phyloP scores from a whole-genome alignment of 2,113 vertebrate genomes.

The Motacilla alba region DNA sequence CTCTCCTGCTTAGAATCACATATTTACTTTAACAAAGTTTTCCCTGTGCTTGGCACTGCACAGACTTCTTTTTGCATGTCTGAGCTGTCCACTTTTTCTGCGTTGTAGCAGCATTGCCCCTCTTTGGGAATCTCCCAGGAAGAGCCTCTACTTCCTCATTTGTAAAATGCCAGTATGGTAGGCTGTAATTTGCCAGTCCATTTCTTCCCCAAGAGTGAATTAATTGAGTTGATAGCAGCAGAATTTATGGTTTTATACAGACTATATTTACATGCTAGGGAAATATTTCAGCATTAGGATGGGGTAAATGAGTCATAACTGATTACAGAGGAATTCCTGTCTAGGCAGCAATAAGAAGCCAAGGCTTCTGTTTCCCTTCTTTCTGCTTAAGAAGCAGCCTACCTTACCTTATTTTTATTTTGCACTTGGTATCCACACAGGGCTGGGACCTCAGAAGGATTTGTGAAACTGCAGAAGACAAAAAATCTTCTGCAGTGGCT shows the following conservation, averaged over 20 bases:
- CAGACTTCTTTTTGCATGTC: not conserved
- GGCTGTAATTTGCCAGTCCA: not conserved
- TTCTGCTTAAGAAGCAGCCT: not conserved
- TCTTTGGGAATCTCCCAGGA: not conserved
- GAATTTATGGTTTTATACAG: not conserved
- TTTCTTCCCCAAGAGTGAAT: not conserved
- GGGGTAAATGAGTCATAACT: not conserved
- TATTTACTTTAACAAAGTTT: not conserved
- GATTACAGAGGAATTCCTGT: not conserved
- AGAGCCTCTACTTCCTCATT: not conserved
- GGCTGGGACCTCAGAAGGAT: not conserved
- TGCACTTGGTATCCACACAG: not conserved
- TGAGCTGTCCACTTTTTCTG: not conserved
- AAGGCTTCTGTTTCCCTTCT: not conserved
- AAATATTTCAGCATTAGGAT: not conserved
- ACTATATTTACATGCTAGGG: not conserved
- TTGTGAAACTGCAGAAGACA: not conserved
- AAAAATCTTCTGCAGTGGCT: not conserved
- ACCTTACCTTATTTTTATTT: not conserved
- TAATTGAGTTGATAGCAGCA: constrained; percentile 12
- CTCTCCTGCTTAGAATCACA: not conserved
- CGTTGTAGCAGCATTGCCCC: not conserved
- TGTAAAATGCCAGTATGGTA: not conserved
- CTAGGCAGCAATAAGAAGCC: not conserved
- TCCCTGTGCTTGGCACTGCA: not conserved